Conservation (phyloP, 2,888 invertebrate genomes). For the Slavum lentiscoides region DNA sequence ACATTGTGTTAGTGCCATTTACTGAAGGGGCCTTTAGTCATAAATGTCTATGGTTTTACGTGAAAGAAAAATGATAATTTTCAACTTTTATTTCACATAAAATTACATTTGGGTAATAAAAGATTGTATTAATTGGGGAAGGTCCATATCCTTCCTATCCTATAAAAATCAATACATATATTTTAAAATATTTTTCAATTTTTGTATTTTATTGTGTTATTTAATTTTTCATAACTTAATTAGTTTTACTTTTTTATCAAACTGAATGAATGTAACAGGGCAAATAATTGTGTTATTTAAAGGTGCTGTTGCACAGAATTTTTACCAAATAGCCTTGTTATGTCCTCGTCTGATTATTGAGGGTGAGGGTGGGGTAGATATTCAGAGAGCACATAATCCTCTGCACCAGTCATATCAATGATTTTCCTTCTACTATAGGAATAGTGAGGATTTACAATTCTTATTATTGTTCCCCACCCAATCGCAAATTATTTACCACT, state of each 20-base stretch:
- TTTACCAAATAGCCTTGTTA: slow-evolving; percentile 45
- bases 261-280: background rate
- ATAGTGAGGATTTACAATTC: background rate
- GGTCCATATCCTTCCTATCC: slow-evolving; percentile 9
- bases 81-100: slow-evolving; percentile 19
- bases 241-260: slow-evolving; percentile 2
- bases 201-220: background rate
- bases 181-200: slow-evolving; percentile 22
- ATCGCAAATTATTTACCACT: slow-evolving; percentile 7
- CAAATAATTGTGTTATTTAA: slow-evolving; percentile 18
- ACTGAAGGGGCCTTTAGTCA: slow-evolving; percentile 7
- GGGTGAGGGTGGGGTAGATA: background rate
- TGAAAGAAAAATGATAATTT: slow-evolving; percentile 30
- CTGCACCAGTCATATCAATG: slow-evolving; percentile 12
- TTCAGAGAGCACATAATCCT: slow-evolving; percentile 20
- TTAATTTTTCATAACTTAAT: background rate
- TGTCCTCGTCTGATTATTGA: slow-evolving; percentile 35
- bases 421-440: slow-evolving; percentile 28
- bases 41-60: slow-evolving; percentile 27
- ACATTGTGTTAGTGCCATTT: background rate
- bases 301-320: slow-evolving; percentile 22
- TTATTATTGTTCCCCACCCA: slow-evolving; percentile 16
- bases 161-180: slow-evolving; percentile 39
- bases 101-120: slow-evolving; percentile 34
- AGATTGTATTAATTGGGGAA: slow-evolving; percentile 12